phyloP scores from a whole-genome alignment of 2,797 vertebrate species.

The Sebastes miniatus region DNA sequence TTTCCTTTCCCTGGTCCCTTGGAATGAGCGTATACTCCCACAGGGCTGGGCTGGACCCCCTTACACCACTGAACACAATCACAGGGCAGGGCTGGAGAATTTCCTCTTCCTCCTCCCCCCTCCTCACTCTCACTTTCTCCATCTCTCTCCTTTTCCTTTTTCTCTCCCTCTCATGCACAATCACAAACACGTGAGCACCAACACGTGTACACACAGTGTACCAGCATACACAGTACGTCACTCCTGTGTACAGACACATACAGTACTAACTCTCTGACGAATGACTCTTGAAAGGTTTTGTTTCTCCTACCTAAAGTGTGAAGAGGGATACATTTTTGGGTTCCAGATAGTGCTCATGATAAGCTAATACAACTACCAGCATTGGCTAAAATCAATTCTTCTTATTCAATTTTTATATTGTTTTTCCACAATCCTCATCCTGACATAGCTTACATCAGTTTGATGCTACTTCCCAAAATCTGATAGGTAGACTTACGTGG shows the following conservation, averaged over 20 bases:
- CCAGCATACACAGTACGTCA: not conserved
- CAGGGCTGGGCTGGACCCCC: constrained; percentile 71
- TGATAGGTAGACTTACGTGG: not conserved
- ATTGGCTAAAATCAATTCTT: not conserved
- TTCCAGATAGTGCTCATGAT: not conserved
- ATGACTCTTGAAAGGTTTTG: not conserved
- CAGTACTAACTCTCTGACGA: not conserved
- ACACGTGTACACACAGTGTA: constrained; percentile 25
- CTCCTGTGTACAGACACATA: not conserved
- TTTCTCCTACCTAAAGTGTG: not conserved
- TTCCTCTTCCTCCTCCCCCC: constrained; percentile 61
- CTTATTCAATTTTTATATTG: not conserved
- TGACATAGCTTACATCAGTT: not conserved
- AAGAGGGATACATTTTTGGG: not conserved
- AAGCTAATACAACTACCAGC: not conserved
- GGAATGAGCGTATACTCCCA: constrained; percentile 72
- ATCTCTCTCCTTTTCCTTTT: not conserved
- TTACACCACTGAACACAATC: constrained; percentile 69
- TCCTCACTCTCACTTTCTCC: constrained; percentile 33
- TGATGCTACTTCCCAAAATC: not conserved
- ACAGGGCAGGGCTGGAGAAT: constrained; percentile 68
- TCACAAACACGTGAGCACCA: constrained; percentile 42
- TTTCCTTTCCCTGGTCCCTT: constrained; percentile 71
- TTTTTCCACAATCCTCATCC: not conserved
- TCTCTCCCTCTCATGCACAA: not conserved